Evolutionary conservation across 1,140 invertebrate species (phyloP).

Genomic region (Amphibalanus amphitrite): DNA sequence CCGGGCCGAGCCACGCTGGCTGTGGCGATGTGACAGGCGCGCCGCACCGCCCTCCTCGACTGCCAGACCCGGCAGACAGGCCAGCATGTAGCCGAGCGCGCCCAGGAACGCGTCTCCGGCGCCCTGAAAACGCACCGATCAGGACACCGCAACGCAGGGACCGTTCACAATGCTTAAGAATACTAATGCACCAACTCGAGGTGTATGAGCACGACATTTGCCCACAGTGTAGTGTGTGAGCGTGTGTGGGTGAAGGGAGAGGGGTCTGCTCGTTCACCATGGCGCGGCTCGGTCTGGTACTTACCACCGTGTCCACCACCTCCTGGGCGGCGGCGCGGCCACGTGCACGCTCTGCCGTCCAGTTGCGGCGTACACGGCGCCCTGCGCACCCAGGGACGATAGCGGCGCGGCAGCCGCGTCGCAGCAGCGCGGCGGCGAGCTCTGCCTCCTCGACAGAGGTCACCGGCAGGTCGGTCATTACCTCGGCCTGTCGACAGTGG

Average conservation of each 20-base stretch:
- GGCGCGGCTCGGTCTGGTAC: too few species aligned
- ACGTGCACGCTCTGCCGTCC: conserved; percentile 35
- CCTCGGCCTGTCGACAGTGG: conserved; percentile 41
- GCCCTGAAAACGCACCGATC: too few species aligned
- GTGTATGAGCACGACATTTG: too few species aligned
- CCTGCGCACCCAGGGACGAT: conserved; percentile 50
- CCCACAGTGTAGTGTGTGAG: too few species aligned
- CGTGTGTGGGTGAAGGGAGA: too few species aligned
- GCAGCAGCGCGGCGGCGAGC: conserved; percentile 38
- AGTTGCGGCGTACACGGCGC: conserved; percentile 44
- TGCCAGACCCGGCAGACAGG: conserved; percentile 35
- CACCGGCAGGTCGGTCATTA: conserved; percentile 41
- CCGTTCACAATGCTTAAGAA: too few species aligned
- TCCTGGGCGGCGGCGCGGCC: conserved; percentile 37
- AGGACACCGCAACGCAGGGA: too few species aligned
- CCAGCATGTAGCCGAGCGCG: conserved; percentile 56
- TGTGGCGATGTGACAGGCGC: conserved; percentile 53
- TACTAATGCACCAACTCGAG: too few species aligned
- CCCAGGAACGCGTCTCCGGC: conserved; percentile 88
- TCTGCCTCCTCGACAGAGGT: conserved; percentile 29
- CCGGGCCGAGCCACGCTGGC: conserved; percentile 56
- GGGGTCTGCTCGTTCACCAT: too few species aligned
- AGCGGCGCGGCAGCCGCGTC: conserved; percentile 44
- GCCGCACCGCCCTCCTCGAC: conserved; percentile 45
- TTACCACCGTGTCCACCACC: conserved; percentile 75